Conservation (phyloP, 2,888 invertebrate species). For the Idaea aversata region DNA sequence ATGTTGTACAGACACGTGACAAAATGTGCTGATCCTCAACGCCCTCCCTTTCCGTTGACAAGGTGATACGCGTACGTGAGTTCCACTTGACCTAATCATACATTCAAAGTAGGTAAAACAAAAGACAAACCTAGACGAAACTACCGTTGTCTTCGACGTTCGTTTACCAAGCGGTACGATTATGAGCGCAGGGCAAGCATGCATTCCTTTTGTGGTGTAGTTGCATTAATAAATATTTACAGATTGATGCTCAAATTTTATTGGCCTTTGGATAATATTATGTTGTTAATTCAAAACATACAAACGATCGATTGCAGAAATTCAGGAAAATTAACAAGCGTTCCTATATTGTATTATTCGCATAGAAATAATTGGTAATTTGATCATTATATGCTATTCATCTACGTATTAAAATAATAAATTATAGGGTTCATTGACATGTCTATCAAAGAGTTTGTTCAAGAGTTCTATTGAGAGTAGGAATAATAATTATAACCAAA, state of each 20-base stretch:
- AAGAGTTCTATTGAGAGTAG: too few species aligned
- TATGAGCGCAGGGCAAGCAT: constrained; percentile 12
- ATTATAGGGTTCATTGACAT: too few species aligned
- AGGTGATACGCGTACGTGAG: constrained; percentile 21
- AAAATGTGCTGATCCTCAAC: constrained; percentile 7
- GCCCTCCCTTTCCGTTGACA: constrained; percentile 11
- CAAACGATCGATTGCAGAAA: too few species aligned
- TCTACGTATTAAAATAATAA: too few species aligned
- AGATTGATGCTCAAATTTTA: neutral
- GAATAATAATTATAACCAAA: too few species aligned
- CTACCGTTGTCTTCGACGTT: constrained; percentile 12
- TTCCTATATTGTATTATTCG: too few species aligned
- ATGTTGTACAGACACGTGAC: constrained; percentile 11
- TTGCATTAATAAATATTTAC: neutral
- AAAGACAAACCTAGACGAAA: constrained; percentile 5
- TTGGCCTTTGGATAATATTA: too few species aligned
- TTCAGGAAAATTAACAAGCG: too few species aligned
- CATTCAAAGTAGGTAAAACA: constrained; percentile 20
- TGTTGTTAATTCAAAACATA: too few species aligned
- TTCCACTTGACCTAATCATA: constrained; percentile 22
- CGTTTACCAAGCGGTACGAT: constrained; percentile 3
- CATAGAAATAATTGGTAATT: too few species aligned
- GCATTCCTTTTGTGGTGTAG: constrained; percentile 19
- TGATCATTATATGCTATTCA: too few species aligned
- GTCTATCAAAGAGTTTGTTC: too few species aligned